Percentiles rank a stretch among this genome's conserved stretches.
Conservation (phyloP, 2,888 invertebrate species). For the Temnothorax ravouxi region DNA sequence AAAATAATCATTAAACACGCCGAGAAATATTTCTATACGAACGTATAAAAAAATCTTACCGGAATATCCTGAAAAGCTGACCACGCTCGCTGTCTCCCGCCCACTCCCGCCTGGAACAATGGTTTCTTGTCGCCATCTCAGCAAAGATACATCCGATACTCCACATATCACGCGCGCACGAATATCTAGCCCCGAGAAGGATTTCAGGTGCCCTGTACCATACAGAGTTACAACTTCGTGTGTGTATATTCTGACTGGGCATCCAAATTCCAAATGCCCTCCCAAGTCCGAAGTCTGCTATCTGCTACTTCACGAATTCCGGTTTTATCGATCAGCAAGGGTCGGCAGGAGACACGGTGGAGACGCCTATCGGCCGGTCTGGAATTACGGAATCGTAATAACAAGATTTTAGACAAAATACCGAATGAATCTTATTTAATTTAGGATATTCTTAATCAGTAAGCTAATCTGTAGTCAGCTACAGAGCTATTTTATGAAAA, state of each 20-base stretch:
- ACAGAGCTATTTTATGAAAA: too few relatives aligned
- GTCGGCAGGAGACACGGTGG: too few relatives aligned
- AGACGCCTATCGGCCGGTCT: too few relatives aligned
- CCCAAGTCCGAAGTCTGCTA: conserved; percentile 99
- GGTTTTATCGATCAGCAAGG: conserved; percentile 96
- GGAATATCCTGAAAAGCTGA: conserved; percentile 98
- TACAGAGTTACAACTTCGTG: conserved; percentile 97
- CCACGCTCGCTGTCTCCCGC: conserved; percentile 99
- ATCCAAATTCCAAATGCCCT: conserved; percentile 98
- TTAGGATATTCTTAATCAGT: too few relatives aligned
- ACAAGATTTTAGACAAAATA: too few relatives aligned
- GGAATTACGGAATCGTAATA: too few relatives aligned
- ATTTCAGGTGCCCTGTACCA: conserved; percentile 99
- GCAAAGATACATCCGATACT: conserved; percentile 99
- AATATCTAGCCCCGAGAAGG: conserved; percentile 95
- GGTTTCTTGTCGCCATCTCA: conserved; percentile 98
- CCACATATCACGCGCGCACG: conserved; percentile 99
- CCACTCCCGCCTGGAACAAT: too few relatives aligned
- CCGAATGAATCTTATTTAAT: too few relatives aligned
- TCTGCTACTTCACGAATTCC: conserved; percentile 99
- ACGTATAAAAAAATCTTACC: conserved; percentile 87
- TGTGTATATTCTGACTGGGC: conserved; percentile 97
- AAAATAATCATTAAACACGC: background rate
- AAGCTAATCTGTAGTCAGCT: too few relatives aligned
- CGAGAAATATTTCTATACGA: background rate